Evolutionary conservation across 2,888 invertebrate species (phyloP).

Genomic region (Empis stercorea): DNA sequence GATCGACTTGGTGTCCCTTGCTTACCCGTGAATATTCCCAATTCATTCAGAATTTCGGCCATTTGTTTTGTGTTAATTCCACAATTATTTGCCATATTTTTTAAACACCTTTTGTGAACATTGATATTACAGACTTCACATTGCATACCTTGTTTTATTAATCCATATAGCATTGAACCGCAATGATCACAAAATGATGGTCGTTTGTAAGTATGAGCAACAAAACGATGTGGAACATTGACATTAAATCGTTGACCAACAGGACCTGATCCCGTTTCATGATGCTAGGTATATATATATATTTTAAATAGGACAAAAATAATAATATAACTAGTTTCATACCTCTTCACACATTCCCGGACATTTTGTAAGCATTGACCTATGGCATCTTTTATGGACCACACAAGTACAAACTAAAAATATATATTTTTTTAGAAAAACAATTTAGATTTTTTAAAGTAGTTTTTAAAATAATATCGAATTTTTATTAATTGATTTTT

Average conservation of each 20-base stretch:
- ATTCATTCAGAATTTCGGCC: slow-evolving; percentile 82
- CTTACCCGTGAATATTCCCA: slow-evolving; percentile 85
- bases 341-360: slow-evolving; percentile 92
- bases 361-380: slow-evolving; percentile 94
- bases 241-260: slow-evolving; percentile 84
- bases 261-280: slow-evolving; percentile 46
- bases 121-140: slow-evolving; percentile 95
- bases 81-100: slow-evolving; percentile 98
- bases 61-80: slow-evolving; percentile 95
- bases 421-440: too few species aligned
- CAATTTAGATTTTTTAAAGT: too few species aligned
- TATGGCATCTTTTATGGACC: slow-evolving; percentile 98
- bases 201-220: slow-evolving; percentile 91
- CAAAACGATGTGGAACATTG: slow-evolving; percentile 94
- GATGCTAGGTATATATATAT: slow-evolving; percentile 31
- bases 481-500: too few species aligned
- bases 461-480: too few species aligned
- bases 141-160: slow-evolving; percentile 91
- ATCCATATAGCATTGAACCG: slow-evolving; percentile 91
- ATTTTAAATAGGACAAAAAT: background rate
- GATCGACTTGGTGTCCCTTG: slow-evolving; percentile 53
- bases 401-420: slow-evolving; percentile 95
- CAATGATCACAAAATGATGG: slow-evolving; percentile 99
- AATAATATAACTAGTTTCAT: slow-evolving; percentile 7
- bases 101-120: slow-evolving; percentile 97